Evolutionary conservation across 2,888 invertebrate species (phyloP).

Genomic region (Drosophila mettleri): DNA sequence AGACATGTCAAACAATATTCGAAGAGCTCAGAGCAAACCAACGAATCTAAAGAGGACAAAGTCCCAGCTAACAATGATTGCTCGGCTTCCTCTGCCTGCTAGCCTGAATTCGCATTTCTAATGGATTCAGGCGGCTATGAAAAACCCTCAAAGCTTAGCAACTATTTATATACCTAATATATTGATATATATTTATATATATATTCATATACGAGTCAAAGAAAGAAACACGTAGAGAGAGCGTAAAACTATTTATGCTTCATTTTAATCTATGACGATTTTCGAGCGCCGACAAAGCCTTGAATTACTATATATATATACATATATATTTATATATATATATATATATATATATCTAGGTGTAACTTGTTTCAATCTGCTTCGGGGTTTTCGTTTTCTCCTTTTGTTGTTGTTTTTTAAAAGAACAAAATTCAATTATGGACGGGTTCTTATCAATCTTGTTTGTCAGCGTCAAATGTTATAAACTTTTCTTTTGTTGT

Average conservation of each 20-base stretch:
- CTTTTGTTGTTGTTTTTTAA: conserved; percentile 30
- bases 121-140: neutral
- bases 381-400: conserved; percentile 20
- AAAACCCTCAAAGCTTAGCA: conserved; percentile 1
- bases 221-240: conserved; percentile 59
- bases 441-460: conserved; percentile 83
- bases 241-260: conserved; percentile 24
- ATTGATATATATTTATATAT: neutral
- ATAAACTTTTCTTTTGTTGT: conserved; percentile 17
- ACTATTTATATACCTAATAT: conserved; percentile 1
- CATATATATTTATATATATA: conserved; percentile 10
- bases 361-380: conserved; percentile 21
- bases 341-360: conserved; percentile 16
- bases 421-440: conserved; percentile 78
- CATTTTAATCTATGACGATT: conserved; percentile 24
- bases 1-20: too few relatives aligned
- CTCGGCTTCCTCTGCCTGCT: too few relatives aligned
- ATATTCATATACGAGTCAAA: conserved; percentile 38
- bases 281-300: conserved; percentile 34
- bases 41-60: neutral
- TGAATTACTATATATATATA: conserved; percentile 2
- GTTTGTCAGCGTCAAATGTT: conserved; percentile 66
- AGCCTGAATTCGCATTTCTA: neutral
- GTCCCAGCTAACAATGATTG: neutral
- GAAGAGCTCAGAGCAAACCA: neutral